A percentile compares a stretch with the other conserved stretches of the same genome.
These are phyloP conservation scores for Ditylenchus dipsaci DNA, from an alignment of 1,140 invertebrate species.

Conservation along the genomic window DNA sequence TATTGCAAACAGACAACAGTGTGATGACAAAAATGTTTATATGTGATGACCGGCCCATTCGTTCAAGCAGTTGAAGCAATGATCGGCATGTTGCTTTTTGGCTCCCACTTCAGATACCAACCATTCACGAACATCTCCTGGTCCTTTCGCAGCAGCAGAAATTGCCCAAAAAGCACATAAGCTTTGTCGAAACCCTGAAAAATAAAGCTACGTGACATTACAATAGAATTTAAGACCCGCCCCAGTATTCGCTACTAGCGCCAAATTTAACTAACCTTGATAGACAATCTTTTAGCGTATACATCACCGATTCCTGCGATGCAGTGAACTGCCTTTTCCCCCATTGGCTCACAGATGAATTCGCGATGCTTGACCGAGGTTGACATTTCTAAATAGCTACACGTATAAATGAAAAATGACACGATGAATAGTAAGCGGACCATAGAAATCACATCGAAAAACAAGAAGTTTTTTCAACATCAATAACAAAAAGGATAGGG, in stretches of 20 bases:
- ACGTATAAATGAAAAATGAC: no score
- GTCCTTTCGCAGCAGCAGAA: constrained; percentile 88
- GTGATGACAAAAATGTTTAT: no score
- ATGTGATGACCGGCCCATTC: constrained; percentile 37
- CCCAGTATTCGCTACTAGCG: no score
- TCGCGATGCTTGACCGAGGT: constrained; percentile 88
- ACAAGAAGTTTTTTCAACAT: no score
- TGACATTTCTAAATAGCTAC: constrained; percentile 66
- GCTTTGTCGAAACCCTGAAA: constrained; percentile 70
- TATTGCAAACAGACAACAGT: no score
- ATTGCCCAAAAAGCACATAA: constrained; percentile 94
- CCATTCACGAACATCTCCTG: constrained; percentile 92
- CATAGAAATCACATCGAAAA: no score
- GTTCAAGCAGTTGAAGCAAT: constrained; percentile 34
- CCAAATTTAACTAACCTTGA: constrained; percentile 70
- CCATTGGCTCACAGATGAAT: constrained; percentile 90
- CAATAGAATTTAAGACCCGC: no score
- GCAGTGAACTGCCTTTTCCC: constrained; percentile 83
- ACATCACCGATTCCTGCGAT: constrained; percentile 86
- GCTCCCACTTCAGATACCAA: constrained; percentile 84
- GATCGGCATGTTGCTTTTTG: constrained; percentile 79
- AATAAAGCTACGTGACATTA: constrained; percentile 1
- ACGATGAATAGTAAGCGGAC: no score
- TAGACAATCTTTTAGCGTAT: constrained; percentile 80
- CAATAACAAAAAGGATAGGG: no score